Percentiles rank a stretch among this genome's conserved stretches.
These are phyloP conservation scores for Lithosia quadra DNA, from an alignment of 2,888 invertebrate species.

Conservation along the genomic window DNA sequence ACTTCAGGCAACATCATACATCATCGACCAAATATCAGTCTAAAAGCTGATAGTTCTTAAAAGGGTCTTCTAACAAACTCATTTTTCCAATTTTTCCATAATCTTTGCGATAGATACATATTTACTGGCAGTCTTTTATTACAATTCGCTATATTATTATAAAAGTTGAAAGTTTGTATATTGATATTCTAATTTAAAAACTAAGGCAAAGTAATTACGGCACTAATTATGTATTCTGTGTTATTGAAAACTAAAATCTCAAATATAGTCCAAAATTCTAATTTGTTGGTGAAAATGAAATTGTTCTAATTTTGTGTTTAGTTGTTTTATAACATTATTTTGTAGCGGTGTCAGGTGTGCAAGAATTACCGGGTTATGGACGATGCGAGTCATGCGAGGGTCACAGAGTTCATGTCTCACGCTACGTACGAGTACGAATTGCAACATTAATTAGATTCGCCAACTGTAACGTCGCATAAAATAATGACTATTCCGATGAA, in stretches of 20 bases:
- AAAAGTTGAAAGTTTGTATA: too few species aligned
- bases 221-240: too few species aligned
- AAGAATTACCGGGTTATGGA: constrained; percentile 47
- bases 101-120: neutral
- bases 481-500: neutral
- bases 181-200: neutral
- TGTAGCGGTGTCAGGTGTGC: constrained; percentile 30
- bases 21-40: constrained; percentile 1
- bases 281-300: neutral
- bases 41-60: constrained; percentile 15
- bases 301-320: neutral
- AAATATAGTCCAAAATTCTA: neutral
- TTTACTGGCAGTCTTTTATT: neutral
- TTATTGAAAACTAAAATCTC: neutral
- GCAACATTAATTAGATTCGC: neutral
- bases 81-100: neutral
- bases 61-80: constrained; percentile 10
- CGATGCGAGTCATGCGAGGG: constrained; percentile 38
- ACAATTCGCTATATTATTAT: neutral
- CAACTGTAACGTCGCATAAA: neutral
- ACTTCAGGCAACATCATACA: neutral
- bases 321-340: neutral
- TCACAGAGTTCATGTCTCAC: constrained; percentile 31
- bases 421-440: constrained; percentile 4
- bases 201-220: neutral